Evolutionary conservation across 2,888 invertebrate genomes (phyloP).

Genomic region (Mylabris sibirica): DNA sequence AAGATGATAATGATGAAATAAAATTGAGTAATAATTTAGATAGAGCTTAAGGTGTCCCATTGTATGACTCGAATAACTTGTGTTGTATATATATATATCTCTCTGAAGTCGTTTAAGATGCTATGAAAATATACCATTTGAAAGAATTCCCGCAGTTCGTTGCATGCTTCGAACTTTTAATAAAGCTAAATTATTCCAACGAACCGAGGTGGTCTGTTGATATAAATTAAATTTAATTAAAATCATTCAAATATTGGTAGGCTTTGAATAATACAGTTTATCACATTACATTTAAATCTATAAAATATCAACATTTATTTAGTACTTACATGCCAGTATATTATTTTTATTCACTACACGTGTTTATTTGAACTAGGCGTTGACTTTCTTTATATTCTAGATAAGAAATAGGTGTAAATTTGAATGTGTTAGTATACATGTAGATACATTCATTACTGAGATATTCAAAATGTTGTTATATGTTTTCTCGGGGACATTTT

Average conservation of each 20-base stretch:
- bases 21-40: constrained; percentile 17
- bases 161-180: constrained; percentile 45
- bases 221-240: constrained; percentile 49
- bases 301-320: too few species aligned
- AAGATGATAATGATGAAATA: neutral
- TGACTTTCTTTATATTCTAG: constrained; percentile 30
- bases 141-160: constrained; percentile 43
- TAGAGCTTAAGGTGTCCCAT: constrained; percentile 17
- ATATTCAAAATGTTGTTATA: constrained; percentile 36
- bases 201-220: constrained; percentile 34
- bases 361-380: constrained; percentile 22
- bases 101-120: constrained; percentile 5
- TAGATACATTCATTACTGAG: constrained; percentile 25
- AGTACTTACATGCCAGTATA: constrained; percentile 13
- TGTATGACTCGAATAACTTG: constrained; percentile 14
- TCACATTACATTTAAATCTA: constrained; percentile 11
- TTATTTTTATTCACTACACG: constrained; percentile 36
- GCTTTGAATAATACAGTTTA: constrained; percentile 37
- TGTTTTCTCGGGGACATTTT: constrained; percentile 36
- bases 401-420: constrained; percentile 16
- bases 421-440: neutral
- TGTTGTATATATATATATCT: constrained; percentile 8
- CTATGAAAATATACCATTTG: constrained; percentile 12
- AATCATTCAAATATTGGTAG: constrained; percentile 41
- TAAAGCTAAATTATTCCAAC: constrained; percentile 47